Conservation (phyloP, 2,888 invertebrate genomes). For the Capitulum mitella region DNA sequence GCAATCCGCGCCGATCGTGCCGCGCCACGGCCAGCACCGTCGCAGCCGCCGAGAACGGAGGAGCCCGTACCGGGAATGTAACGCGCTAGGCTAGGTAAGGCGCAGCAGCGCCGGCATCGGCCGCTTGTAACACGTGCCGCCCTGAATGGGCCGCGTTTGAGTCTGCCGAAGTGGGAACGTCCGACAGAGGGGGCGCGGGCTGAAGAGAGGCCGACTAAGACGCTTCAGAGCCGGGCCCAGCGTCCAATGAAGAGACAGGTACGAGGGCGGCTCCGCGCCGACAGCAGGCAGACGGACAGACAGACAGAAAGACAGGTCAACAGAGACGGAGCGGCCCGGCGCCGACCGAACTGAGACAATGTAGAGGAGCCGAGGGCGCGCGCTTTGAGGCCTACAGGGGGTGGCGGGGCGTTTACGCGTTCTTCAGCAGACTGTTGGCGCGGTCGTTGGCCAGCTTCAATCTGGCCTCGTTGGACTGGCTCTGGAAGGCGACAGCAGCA, state of each 20-base stretch:
- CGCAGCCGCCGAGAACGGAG: neutral
- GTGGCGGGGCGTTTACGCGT: conserved; percentile 29
- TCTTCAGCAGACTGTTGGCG: conserved; percentile 35
- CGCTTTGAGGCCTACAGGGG: neutral
- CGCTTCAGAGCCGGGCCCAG: neutral
- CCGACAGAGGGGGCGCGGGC: too few relatives aligned
- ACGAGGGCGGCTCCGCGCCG: neutral
- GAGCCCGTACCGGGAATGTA: neutral
- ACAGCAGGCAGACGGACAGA: neutral
- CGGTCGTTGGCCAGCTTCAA: conserved; percentile 36
- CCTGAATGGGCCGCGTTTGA: too few relatives aligned
- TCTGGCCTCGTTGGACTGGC: conserved; percentile 32
- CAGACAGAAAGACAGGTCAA: neutral
- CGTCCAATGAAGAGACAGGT: neutral
- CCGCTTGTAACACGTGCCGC: too few relatives aligned
- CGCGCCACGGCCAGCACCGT: neutral
- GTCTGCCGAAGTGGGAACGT: too few relatives aligned
- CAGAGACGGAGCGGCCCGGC: neutral
- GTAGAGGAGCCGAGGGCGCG: too few relatives aligned
- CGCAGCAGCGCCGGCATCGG: too few relatives aligned
- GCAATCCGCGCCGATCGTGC: neutral
- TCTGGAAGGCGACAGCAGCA: conserved; percentile 28
- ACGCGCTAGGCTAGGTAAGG: too few relatives aligned
- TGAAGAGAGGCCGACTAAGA: neutral
- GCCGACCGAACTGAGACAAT: neutral